A percentile compares a stretch with the other conserved stretches of the same genome.
Evolutionary conservation across 2,113 vertebrate species (phyloP).

Genomic region (Nothoprocta pentlandii): DNA sequence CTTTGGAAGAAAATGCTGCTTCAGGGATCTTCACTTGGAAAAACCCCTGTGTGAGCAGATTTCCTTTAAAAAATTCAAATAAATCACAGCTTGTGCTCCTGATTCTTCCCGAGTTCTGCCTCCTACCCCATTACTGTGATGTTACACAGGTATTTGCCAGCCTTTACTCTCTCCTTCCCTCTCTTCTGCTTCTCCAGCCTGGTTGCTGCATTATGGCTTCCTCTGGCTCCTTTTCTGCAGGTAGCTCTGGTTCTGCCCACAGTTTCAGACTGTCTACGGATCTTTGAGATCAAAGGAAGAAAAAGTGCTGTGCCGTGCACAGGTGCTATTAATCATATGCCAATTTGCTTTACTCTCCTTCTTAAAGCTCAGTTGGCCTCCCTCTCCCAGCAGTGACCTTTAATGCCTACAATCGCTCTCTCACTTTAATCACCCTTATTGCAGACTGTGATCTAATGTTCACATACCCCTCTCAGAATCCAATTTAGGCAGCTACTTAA

Average conservation of each 20-base stretch:
- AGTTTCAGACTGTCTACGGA: background rate
- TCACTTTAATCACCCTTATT: background rate
- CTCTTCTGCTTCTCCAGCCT: background rate
- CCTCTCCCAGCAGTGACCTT: background rate
- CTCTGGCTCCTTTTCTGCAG: background rate
- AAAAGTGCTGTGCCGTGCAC: background rate
- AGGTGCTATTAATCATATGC: background rate
- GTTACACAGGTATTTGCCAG: fast-evolving
- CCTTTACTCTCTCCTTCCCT: background rate
- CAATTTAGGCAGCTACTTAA: background rate
- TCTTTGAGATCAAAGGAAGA: background rate
- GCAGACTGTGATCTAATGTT: background rate
- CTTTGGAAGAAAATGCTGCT: background rate
- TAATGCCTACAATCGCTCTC: fast-evolving
- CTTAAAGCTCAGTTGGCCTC: background rate
- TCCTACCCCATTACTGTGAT: background rate
- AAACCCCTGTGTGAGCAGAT: background rate
- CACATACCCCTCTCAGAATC: background rate
- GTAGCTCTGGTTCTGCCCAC: background rate
- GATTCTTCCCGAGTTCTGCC: too few species aligned
- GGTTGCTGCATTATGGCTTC: background rate
- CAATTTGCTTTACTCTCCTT: background rate
- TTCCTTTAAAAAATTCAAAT: background rate
- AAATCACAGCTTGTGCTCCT: background rate
- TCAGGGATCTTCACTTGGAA: background rate